phyloP scores from a whole-genome alignment of 37 sponge, comb jelly and placozoan genomes.

The Agelas oroides region DNA sequence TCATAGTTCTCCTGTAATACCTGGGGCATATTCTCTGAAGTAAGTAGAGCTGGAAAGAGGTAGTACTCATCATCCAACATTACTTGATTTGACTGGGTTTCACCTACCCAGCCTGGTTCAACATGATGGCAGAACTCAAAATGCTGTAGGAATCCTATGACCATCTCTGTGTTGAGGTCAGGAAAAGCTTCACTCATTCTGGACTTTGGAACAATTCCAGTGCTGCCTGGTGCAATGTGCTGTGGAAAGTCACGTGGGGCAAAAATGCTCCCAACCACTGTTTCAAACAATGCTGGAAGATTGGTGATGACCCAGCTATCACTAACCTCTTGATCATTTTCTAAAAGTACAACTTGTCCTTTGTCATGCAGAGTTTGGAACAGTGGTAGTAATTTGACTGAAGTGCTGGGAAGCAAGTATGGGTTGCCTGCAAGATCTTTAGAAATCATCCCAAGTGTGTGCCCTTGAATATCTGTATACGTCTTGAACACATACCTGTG shows the following conservation, averaged over 20 bases:
- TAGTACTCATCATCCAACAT: background rate
- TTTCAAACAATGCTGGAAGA: background rate
- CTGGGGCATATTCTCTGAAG: background rate
- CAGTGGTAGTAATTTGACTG: background rate
- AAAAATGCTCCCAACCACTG: slow-evolving; percentile 9
- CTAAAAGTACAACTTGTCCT: slow-evolving; percentile 1
- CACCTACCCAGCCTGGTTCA: too few relatives aligned
- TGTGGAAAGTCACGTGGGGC: slow-evolving; percentile 15
- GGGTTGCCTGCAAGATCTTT: background rate
- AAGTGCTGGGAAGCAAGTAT: background rate
- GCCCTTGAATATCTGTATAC: background rate
- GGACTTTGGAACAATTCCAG: slow-evolving; percentile 1
- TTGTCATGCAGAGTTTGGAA: background rate
- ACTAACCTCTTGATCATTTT: background rate
- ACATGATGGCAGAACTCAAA: slow-evolving; percentile 36
- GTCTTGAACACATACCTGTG: too few relatives aligned
- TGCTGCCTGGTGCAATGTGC: background rate
- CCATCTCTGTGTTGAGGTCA: slow-evolving; percentile 11
- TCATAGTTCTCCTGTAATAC: too few relatives aligned
- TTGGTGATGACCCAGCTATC: slow-evolving; percentile 17
- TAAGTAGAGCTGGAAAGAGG: slow-evolving; percentile 34
- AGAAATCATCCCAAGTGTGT: background rate
- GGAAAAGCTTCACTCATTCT: background rate
- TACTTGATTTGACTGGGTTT: background rate
- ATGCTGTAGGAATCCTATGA: slow-evolving; percentile 1